Evolutionary conservation across 64 coral and sea anemone genomes (phyloP).

Genomic region (Montipora efflorescens): DNA sequence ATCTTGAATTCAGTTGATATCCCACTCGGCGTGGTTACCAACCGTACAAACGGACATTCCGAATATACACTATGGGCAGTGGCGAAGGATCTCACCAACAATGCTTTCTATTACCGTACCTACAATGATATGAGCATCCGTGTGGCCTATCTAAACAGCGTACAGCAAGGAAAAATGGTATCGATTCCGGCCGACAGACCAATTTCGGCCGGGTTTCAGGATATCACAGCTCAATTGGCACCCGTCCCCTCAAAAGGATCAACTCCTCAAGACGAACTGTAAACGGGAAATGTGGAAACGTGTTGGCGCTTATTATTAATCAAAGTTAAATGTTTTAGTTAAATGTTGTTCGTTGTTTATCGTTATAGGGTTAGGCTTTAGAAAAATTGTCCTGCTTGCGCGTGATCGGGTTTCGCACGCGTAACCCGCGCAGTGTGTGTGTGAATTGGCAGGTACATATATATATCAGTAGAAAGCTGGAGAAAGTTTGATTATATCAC

Average conservation of each 20-base stretch:
- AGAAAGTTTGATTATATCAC: too few relatives aligned
- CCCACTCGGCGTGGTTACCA: conserved; percentile 17
- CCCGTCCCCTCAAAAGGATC: background rate
- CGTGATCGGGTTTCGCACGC: too few relatives aligned
- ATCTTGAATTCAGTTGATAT: conserved; percentile 53
- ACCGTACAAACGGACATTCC: background rate
- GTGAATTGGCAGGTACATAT: too few relatives aligned
- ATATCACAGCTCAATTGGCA: background rate
- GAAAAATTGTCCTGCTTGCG: too few relatives aligned
- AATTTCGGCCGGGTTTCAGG: conserved; percentile 22
- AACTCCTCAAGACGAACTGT: background rate
- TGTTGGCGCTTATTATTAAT: background rate
- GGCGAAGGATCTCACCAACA: conserved; percentile 46
- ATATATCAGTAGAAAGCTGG: too few relatives aligned
- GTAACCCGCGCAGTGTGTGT: too few relatives aligned
- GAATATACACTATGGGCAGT: conserved; percentile 35
- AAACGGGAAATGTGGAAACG: background rate
- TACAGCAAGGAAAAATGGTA: conserved; percentile 30
- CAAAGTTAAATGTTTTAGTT: too few relatives aligned
- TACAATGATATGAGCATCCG: conserved; percentile 42
- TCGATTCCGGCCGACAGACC: background rate
- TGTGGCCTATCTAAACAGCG: conserved; percentile 36
- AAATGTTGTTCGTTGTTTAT: background rate
- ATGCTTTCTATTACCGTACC: conserved; percentile 36
- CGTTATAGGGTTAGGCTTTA: background rate